Evolutionary conservation across 30 jellyfish, hydroid and myxozoan genomes (phyloP), one percentile per base, ranked within the genome.

Genomic region (Phacellophora camtschatica): DNA sequence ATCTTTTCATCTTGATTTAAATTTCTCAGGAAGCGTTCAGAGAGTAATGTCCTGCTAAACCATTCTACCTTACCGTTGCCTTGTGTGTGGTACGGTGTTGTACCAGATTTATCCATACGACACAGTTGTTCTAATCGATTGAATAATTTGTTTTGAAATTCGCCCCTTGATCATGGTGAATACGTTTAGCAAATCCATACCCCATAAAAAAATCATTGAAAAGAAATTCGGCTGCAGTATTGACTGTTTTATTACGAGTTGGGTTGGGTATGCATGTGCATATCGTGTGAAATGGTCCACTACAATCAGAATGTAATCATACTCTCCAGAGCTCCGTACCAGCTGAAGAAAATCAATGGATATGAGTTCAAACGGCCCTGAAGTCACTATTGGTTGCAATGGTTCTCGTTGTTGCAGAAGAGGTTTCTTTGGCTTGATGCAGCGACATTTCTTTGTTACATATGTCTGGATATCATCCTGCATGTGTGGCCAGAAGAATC

Each of bases 401-500:
- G 88, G 81, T 55, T 23, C 88, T 54, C 48, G 16, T 41, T 58
- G 79, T 19, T 58, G 55, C 18, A 9, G 34, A 55, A 32, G 28
- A 13, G 88, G 88, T 35, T 41, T 54, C 62, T 36, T 30, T 39
- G 54, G 88, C 42, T 75, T 75, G 46, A 75, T 8, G 49, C 88
- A 75, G 9, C 35, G 79, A 41, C 83, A 75, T 36, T 39, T 55
- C 67, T 58, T 24, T 1, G 29, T 75, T 31, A 75, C 70, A 30
- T 27, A 75, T 4, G 33, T 7, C 53, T 75, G 73, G 39, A 75
- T 75, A 77, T 81, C 94, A 50, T 54, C 25, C 37, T 54, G 79
- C 94, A 81, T 81, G 39, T 68, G 68, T 45, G 94, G 94, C 94
- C 94, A 81, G 42, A 66, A 81, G 71, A 81, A 49, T 37, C 91